phyloP scores from a whole-genome alignment of 1,140 invertebrate species.

The Caerostris extrusa region DNA sequence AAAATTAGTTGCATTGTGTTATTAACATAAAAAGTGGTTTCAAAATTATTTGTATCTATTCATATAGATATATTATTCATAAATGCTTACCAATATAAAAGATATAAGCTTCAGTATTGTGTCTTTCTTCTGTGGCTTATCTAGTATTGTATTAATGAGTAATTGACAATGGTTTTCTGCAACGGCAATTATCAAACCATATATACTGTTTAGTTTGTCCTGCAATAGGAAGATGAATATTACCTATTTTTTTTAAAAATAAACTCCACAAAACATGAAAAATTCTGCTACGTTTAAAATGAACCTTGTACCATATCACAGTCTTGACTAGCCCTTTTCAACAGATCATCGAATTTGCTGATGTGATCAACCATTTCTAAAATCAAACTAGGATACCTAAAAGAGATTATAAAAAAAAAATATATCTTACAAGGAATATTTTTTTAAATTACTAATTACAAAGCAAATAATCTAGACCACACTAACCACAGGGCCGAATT shows the following conservation, averaged over 20 bases:
- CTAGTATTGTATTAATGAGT: conserved; percentile 83
- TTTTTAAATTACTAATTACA: no score
- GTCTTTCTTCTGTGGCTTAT: conserved; percentile 81
- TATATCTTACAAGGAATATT: no score
- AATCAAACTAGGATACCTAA: conserved; percentile 82
- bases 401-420: conserved; percentile 31
- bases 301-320: conserved; percentile 80
- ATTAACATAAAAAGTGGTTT: no score
- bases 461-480: no score
- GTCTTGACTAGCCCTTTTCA: conserved; percentile 80
- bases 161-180: conserved; percentile 86
- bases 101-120: conserved; percentile 84
- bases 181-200: conserved; percentile 85
- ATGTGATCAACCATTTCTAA: conserved; percentile 83
- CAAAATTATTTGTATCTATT: no score
- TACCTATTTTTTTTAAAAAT: background rate
- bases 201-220: conserved; percentile 83
- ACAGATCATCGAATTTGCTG: conserved; percentile 80
- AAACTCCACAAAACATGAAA: background rate
- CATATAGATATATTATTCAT: background rate
- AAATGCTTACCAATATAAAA: conserved; percentile 84
- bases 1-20: no score
- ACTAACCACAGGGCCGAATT: no score
- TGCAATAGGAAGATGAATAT: conserved; percentile 73
- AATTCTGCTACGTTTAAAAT: background rate